phyloP scores from a whole-genome alignment of 1,140 invertebrate species.

The Polyergus mexicanus region DNA sequence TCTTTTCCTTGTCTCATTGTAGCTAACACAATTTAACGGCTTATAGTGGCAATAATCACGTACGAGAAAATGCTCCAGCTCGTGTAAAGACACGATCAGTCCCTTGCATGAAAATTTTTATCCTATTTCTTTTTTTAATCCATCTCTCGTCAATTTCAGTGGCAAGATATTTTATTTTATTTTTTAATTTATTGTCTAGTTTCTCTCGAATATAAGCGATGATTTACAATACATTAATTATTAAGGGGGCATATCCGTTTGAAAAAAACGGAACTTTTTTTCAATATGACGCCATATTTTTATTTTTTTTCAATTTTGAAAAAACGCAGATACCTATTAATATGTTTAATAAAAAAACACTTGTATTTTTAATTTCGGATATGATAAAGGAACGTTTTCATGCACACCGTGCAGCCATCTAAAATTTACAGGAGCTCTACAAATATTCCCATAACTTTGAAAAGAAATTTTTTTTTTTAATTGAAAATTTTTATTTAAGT shows the following conservation, averaged over 20 bases:
- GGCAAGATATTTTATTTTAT: neutral
- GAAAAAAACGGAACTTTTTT: no score
- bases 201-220: neutral
- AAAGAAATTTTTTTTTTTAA: no score
- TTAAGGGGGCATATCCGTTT: neutral
- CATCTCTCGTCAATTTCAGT: neutral
- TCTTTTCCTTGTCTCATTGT: slow-evolving; percentile 9
- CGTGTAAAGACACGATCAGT: neutral
- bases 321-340: no score
- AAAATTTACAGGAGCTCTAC: no score
- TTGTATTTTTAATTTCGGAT: no score
- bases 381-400: no score
- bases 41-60: neutral
- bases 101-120: slow-evolving; percentile 3
- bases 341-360: no score
- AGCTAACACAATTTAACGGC: neutral
- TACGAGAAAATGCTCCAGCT: neutral
- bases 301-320: no score
- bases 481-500: no score
- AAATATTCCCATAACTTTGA: no score
- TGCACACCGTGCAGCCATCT: no score
- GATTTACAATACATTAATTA: slow-evolving; percentile 49
- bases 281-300: no score
- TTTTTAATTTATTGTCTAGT: slow-evolving; percentile 18
- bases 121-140: neutral